Conservation (phyloP, 1,140 invertebrate genomes). For the Panagrolaimus sp. region DNA sequence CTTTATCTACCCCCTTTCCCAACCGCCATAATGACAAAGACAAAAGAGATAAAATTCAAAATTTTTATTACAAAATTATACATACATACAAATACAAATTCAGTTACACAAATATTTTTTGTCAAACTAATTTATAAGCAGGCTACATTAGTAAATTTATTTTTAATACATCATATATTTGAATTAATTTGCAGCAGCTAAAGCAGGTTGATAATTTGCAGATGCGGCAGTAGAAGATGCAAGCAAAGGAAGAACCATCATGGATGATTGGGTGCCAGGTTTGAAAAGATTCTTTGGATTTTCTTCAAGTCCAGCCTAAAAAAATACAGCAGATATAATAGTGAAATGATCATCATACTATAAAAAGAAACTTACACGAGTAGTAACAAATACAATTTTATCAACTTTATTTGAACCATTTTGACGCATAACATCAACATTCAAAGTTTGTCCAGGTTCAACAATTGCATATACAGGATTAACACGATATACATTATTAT, state of each 20-base stretch:
- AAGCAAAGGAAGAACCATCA: conserved; percentile 3
- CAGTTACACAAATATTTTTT: no score
- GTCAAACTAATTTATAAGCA: no score
- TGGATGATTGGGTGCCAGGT: background rate
- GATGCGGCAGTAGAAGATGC: background rate
- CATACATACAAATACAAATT: no score
- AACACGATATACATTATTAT: conserved; percentile 30
- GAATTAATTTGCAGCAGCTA: background rate
- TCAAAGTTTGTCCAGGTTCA: conserved; percentile 11
- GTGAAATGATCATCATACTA: background rate
- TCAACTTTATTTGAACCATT: conserved; percentile 39
- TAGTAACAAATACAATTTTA: conserved; percentile 37
- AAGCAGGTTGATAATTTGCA: background rate
- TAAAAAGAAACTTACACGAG: conserved; percentile 30
- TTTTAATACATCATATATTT: no score
- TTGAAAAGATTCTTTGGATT: conserved; percentile 10
- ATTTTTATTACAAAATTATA: no score
- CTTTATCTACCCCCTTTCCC: no score
- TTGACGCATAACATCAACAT: conserved; percentile 40
- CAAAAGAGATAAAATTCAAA: no score
- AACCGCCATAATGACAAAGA: no score
- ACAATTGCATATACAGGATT: conserved; percentile 27
- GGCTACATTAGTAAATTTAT: no score
- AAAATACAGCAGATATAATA: background rate
- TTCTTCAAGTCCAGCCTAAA: conserved; percentile 4